phyloP scores from a whole-genome alignment of 2,888 invertebrate species.

The Cryptocephalus primarius region DNA sequence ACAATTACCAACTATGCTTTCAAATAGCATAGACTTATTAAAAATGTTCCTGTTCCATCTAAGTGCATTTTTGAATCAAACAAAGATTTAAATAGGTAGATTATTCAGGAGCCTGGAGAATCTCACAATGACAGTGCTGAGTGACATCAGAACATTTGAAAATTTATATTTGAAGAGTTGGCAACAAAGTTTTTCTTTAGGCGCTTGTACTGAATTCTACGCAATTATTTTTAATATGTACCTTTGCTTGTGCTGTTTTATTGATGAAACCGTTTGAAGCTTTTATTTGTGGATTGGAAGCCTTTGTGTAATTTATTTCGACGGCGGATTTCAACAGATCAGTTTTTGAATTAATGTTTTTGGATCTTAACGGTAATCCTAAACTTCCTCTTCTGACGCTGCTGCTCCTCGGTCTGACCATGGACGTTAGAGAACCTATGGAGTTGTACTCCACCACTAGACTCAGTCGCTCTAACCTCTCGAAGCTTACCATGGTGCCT shows the following conservation, averaged over 20 bases:
- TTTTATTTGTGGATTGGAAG: constrained; percentile 20
- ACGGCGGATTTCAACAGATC: constrained; percentile 59
- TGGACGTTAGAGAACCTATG: constrained; percentile 60
- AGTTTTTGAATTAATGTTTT: constrained; percentile 48
- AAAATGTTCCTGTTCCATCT: too few relatives aligned
- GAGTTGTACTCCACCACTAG: constrained; percentile 68
- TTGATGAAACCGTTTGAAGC: constrained; percentile 15
- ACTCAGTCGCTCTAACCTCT: constrained; percentile 45
- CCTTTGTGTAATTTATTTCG: constrained; percentile 48
- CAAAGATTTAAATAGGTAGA: too few relatives aligned
- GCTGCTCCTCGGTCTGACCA: constrained; percentile 43
- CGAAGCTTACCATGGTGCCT: constrained; percentile 58
- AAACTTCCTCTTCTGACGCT: constrained; percentile 44
- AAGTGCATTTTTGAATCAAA: too few relatives aligned
- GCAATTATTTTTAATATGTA: background rate
- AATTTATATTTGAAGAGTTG: too few relatives aligned
- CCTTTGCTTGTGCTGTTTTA: constrained; percentile 6
- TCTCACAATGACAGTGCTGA: too few relatives aligned
- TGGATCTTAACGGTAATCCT: constrained; percentile 40
- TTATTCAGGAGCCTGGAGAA: too few relatives aligned
- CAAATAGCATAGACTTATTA: too few relatives aligned
- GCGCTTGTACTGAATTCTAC: too few relatives aligned
- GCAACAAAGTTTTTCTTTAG: background rate
- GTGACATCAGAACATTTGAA: too few relatives aligned
- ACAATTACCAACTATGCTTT: too few relatives aligned